Conservation (phyloP, 2,113 vertebrate genomes). For the Tragelaphus imberbis region DNA sequence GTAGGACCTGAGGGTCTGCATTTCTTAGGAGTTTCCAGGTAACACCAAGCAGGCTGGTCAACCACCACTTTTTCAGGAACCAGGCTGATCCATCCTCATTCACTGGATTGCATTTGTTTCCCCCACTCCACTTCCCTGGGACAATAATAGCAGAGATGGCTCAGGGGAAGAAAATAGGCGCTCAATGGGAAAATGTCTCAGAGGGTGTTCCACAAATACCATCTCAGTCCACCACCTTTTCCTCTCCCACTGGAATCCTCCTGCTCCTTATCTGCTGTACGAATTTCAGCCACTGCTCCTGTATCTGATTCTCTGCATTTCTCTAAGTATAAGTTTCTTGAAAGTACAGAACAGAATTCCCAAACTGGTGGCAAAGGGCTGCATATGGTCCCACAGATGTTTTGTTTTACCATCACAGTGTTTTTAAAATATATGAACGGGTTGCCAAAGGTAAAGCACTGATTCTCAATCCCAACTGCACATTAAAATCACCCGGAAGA, state of each 20-base stretch:
- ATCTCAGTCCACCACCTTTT: neutral
- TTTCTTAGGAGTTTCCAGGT: neutral
- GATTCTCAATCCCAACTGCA: neutral
- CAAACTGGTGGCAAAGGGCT: constrained; percentile 41
- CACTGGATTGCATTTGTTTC: neutral
- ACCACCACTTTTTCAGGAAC: neutral
- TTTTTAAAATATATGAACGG: constrained; percentile 13
- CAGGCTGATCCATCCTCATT: neutral
- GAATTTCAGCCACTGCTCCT: neutral
- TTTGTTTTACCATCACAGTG: constrained; percentile 36
- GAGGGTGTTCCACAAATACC: neutral
- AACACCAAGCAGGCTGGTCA: neutral
- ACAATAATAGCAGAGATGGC: neutral
- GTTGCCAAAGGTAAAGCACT: neutral
- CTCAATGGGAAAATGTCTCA: neutral
- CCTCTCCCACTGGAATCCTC: neutral
- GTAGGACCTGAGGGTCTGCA: neutral
- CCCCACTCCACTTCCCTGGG: neutral
- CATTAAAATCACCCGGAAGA: neutral
- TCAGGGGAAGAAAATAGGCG: neutral
- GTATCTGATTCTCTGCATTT: neutral
- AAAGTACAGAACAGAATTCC: constrained; percentile 18
- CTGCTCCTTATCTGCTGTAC: neutral
- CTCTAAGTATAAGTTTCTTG: constrained; percentile 23
- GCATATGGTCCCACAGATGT: constrained; percentile 48